Evolutionary conservation across 1,140 invertebrate species (phyloP).

Genomic region (Geopemphigus sp.): DNA sequence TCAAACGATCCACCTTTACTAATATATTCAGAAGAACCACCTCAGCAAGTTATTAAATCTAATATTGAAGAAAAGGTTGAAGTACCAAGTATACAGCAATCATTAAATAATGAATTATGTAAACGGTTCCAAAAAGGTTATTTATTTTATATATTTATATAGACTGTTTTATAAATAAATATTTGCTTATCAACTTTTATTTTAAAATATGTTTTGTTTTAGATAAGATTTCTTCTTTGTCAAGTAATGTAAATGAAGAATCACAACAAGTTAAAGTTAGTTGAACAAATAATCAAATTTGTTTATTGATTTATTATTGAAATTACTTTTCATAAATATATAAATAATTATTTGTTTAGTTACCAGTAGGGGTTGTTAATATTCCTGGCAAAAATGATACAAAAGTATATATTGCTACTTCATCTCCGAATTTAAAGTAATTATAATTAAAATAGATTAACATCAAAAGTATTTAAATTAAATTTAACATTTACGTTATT

Average conservation of each 20-base stretch:
- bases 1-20: constrained; percentile 38
- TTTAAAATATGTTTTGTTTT: not conserved
- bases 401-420: not conserved
- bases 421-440: not conserved
- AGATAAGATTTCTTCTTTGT: not conserved
- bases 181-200: not conserved
- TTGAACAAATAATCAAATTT: not conserved
- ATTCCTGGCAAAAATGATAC: not conserved
- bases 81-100: constrained; percentile 21
- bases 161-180: not conserved
- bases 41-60: not conserved
- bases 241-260: constrained; percentile 2
- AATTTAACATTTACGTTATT: no score
- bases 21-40: constrained; percentile 5
- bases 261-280: constrained; percentile 8
- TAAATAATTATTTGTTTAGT: constrained; percentile 19
- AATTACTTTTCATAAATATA: not conserved
- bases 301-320: not conserved
- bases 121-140: constrained; percentile 38
- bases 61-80: not conserved
- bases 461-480: no score
- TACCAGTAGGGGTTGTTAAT: constrained; percentile 36
- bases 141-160: constrained; percentile 27
- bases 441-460: not conserved
- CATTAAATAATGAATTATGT: constrained; percentile 32